Conservation (phyloP, 2,113 vertebrate genomes). For the Pantherophis guttatus region DNA sequence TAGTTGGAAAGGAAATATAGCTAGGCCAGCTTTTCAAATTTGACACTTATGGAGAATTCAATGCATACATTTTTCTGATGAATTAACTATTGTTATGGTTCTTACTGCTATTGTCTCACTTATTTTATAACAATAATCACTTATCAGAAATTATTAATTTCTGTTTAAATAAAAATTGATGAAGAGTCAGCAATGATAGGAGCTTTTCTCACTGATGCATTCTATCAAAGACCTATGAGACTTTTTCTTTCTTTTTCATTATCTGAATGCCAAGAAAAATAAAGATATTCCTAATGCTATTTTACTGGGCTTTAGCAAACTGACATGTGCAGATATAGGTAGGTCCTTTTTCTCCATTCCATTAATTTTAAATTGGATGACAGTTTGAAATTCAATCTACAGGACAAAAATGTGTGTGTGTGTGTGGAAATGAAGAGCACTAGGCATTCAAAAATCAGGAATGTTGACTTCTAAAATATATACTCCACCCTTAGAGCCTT, state of each 20-base stretch:
- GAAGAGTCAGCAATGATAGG: constrained; percentile 14
- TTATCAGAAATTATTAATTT: constrained; percentile 37
- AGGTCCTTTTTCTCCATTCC: constrained; percentile 25
- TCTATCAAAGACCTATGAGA: constrained; percentile 13
- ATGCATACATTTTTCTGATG: background rate
- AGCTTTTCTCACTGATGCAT: background rate
- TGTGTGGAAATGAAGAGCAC: background rate
- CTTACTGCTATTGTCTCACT: constrained; percentile 32
- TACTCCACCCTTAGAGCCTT: background rate
- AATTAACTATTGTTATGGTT: constrained; percentile 14
- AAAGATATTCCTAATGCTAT: background rate
- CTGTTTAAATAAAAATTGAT: constrained; percentile 28
- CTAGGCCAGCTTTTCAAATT: constrained; percentile 20
- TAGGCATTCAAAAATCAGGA: background rate
- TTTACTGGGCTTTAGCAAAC: constrained; percentile 1
- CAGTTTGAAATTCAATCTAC: constrained; percentile 26
- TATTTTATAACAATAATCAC: constrained; percentile 21
- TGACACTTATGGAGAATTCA: constrained; percentile 24
- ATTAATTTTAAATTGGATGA: constrained; percentile 32
- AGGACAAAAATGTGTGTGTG: background rate
- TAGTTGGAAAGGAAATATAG: background rate
- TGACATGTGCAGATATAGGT: constrained; percentile 2
- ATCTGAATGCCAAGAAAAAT: constrained; percentile 1
- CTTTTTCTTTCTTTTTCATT: background rate
- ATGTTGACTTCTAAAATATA: background rate